A percentile compares a stretch with the other conserved stretches of the same genome.
These are phyloP conservation scores for Morpho deidamia DNA, from an alignment of 2,888 invertebrate species.

Conservation along the genomic window DNA sequence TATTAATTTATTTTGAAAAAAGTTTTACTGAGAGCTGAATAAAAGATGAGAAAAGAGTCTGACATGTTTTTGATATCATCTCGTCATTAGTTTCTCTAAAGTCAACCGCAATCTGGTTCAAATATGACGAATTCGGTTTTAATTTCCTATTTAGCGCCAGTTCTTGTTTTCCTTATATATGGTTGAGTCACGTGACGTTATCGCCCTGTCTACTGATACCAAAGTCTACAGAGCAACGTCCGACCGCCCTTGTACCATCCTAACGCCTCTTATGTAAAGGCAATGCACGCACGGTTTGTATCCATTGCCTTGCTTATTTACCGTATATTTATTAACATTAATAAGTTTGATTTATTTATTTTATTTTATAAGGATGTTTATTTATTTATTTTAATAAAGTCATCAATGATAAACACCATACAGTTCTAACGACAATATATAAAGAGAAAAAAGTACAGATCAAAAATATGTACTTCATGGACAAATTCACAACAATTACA, in stretches of 20 bases:
- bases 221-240: conserved; percentile 44
- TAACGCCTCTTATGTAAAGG: conserved; percentile 53
- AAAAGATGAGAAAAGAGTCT: neutral
- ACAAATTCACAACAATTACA: no score
- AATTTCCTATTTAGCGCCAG: conserved; percentile 21
- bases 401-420: no score
- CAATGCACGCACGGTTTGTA: conserved; percentile 32
- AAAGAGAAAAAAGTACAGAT: no score
- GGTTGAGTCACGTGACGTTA: conserved; percentile 4
- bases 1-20: no score
- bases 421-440: no score
- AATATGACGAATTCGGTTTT: conserved; percentile 1
- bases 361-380: no score
- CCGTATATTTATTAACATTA: no score
- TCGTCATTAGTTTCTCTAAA: neutral
- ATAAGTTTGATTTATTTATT: no score
- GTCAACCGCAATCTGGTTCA: neutral
- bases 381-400: no score
- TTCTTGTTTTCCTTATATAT: conserved; percentile 6
- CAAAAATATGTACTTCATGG: no score
- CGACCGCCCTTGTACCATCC: conserved; percentile 57
- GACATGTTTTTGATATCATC: neutral
- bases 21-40: no score
- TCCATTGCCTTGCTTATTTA: conserved; percentile 24
- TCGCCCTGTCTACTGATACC: conserved; percentile 16